A percentile compares a stretch with the other conserved stretches of the same genome.
Evolutionary conservation across 1,140 invertebrate species (phyloP).

Genomic region (Phymorhynchus buccinoides): DNA sequence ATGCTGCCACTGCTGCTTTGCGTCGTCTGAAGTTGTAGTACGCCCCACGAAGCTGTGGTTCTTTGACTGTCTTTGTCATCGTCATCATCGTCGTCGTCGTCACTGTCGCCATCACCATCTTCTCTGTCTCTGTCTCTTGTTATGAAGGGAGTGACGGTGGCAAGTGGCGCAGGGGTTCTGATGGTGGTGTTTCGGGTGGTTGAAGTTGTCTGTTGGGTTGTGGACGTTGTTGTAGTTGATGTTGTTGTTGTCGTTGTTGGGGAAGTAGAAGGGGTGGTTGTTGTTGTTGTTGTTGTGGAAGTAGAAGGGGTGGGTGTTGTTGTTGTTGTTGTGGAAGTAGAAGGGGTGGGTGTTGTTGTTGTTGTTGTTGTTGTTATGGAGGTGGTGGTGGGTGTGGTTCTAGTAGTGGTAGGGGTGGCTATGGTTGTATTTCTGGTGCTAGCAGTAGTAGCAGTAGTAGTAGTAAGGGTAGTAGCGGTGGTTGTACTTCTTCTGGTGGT

Average conservation of each 20-base stretch:
- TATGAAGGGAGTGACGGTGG: background rate
- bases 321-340: background rate
- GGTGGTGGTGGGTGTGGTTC: constrained; percentile 9
- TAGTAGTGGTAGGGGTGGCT: background rate
- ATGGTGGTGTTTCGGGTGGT: too few species aligned
- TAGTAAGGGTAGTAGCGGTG: background rate
- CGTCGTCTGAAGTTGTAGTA: background rate
- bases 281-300: background rate
- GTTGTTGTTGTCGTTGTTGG: background rate
- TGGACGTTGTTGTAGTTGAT: background rate
- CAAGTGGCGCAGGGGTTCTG: background rate
- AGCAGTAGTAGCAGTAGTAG: background rate
- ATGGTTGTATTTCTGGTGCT: background rate
- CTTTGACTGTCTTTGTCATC: background rate
- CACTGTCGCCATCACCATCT: background rate
- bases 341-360: background rate
- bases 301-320: background rate
- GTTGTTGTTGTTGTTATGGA: background rate
- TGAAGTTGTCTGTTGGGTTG: background rate
- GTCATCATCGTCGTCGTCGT: background rate
- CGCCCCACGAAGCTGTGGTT: background rate
- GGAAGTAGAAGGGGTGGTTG: background rate
- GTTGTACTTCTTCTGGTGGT: background rate
- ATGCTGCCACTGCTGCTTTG: too few species aligned
- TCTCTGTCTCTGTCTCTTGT: background rate